Base-by-base conservation (phyloP, 2,797 vertebrate genomes). In the Betta splendens region DNA sequence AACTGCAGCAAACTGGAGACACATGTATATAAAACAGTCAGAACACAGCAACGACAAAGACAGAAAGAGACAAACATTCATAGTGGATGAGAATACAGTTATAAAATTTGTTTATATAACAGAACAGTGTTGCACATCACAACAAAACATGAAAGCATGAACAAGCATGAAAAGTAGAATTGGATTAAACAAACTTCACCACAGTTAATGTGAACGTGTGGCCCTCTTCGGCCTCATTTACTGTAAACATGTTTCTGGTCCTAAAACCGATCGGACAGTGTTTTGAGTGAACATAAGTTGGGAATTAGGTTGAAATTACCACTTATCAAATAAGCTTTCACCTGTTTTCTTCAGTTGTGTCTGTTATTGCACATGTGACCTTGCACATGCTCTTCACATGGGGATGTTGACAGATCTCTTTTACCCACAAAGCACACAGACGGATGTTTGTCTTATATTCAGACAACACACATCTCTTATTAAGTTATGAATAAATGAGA, bases 1-100 rank as follows among this genome's bases (percentile, higher is more conserved):
- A 99, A 81, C 93, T 99, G 97, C 64, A 99, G 94, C 66, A 99
- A 89, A 91, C 98, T 99, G 93, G 2, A 21, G 29, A 55, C 3
- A 44, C 18, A 69, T 23, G 4, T 4, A 57, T 3, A 50, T 1
- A 63, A 26, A 75, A 16, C 13, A 18, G 37, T 7, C 5, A 2
- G 49, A 0, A 57, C 1, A 40, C 8, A 56, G n/a, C 32, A 10
- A 45, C 15, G 16, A 57, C 13, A 4, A 22, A 23, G 31, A 25
- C 29, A 33, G 31, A 9, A 11, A 9, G n/a, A 23, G 23, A 48
- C 10, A 23, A 37, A 20, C 12, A 50, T 18, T 37, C 39, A 12
- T 17, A 13, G 12, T 17, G 28, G 43, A 51, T 16, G 17, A 46
- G 33, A 35, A 21, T 38, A 15, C 1, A 11, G 6, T 22, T 29